Percentiles rank a stretch among this genome's conserved stretches.
Conservation (phyloP, 2,888 invertebrate species). For the Amiota communis region DNA sequence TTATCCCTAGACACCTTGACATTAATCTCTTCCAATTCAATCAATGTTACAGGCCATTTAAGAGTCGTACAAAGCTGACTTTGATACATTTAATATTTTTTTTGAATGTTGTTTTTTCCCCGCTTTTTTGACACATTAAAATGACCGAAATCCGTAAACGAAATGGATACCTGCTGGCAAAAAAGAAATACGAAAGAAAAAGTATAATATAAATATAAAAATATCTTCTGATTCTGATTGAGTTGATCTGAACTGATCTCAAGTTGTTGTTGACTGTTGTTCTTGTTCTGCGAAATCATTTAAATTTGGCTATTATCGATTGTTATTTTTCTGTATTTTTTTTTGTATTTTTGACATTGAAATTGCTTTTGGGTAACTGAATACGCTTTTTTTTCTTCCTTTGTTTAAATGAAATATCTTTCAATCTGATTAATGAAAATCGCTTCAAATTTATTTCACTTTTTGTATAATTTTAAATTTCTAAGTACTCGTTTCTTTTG, state of each 20-base stretch:
- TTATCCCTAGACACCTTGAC: no score
- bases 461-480: background rate
- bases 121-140: background rate
- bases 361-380: constrained; percentile 2
- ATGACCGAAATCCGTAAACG: background rate
- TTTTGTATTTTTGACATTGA: constrained; percentile 25
- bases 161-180: constrained; percentile 6
- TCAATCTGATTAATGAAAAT: no score
- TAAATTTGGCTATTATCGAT: constrained; percentile 3
- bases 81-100: background rate
- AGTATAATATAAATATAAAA: no score
- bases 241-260: no score
- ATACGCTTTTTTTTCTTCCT: background rate
- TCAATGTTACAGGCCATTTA: no score
- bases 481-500: background rate
- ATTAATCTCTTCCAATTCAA: no score
- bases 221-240: no score
- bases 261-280: background rate
- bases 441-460: background rate
- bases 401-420: background rate
- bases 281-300: constrained; percentile 6
- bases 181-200: background rate
- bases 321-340: background rate
- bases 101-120: background rate
- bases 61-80: no score